Percentiles rank a stretch among this genome's conserved stretches.
Evolutionary conservation across 2,797 vertebrate species (phyloP).

Genomic region (Paguma larvata): DNA sequence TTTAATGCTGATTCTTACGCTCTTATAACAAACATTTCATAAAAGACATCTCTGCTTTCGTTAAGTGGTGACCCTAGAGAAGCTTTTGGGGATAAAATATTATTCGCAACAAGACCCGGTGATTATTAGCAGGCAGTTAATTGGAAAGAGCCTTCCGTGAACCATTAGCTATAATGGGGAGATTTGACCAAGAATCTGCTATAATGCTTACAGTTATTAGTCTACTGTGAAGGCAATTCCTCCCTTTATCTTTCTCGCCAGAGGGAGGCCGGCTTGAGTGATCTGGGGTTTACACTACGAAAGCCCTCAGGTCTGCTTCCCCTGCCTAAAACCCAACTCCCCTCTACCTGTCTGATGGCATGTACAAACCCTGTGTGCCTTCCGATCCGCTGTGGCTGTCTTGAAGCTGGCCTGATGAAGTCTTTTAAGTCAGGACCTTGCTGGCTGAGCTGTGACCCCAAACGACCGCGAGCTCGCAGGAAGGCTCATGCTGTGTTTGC

Average conservation of each 20-base stretch:
- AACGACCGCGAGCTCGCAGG: neutral
- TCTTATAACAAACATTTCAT: neutral
- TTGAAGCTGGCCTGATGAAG: neutral
- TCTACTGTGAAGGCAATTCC: neutral
- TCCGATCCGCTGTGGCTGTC: neutral
- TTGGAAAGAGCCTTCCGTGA: neutral
- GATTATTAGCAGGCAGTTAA: neutral
- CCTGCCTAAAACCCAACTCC: neutral
- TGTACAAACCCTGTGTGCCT: neutral
- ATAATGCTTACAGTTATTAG: neutral
- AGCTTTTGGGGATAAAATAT: neutral
- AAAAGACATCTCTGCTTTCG: neutral
- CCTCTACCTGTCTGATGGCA: neutral
- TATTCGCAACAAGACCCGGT: neutral
- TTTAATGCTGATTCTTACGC: neutral
- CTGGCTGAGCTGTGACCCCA: neutral
- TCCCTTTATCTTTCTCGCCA: neutral
- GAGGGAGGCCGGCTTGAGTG: neutral
- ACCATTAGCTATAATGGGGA: neutral
- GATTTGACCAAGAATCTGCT: neutral
- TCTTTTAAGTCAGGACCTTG: neutral
- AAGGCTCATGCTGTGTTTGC: rapidly evolving
- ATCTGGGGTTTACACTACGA: neutral
- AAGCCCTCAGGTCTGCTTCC: neutral
- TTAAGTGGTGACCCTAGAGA: neutral